Evolutionary conservation across 2,888 invertebrate species (phyloP), one percentile per base, ranked within the genome.

Genomic region (Pyrrhia umbra): DNA sequence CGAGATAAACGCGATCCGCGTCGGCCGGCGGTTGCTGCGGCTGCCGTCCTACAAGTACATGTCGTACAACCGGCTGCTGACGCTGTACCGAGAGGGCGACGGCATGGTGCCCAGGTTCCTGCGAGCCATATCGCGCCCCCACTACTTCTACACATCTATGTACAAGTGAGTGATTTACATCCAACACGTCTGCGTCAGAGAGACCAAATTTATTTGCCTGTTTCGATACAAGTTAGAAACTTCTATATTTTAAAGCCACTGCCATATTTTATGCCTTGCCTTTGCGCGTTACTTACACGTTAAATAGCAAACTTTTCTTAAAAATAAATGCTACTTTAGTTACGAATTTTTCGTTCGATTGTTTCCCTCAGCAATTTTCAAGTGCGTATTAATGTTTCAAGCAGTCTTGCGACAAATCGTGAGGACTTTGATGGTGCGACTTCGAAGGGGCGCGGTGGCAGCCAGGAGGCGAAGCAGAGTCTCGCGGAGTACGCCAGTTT

Each of bases 101-200:
- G 93, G 93, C 57, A 88, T 93, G 85, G 92, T 94, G 56, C 87
- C 94, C 1, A 80, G 91, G 1, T 94, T 93, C 80, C 86, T 94
- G 37, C 86, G 90, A 16, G 88, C 92, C 6, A 87, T 91, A 70
- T 88, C 85, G 55, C 87, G 91, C 0, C 92, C 93, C 0, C 90
- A 92, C 70, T 92, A 89, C 79, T 92, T 92, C 79, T 93, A 92
- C 80, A 91, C 92, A 0, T 92, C 93, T 1, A 92, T 92, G 92
- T 92, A 92, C 81, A 92, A 92, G 94, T 94, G 79, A 92, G 92
- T 85, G 20, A 16, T 51, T 25, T 10, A 16, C n/a, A 37, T 5
- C n/a, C 25, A 9, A 6, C n/a, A n/a, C 3, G 16, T 27, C 2
- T 27, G 27, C 9, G 27, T 9, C 9, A 27, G 8, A 27, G 27